Conservation (phyloP, 2,113 vertebrate species). For the Oceanodroma tethys region DNA sequence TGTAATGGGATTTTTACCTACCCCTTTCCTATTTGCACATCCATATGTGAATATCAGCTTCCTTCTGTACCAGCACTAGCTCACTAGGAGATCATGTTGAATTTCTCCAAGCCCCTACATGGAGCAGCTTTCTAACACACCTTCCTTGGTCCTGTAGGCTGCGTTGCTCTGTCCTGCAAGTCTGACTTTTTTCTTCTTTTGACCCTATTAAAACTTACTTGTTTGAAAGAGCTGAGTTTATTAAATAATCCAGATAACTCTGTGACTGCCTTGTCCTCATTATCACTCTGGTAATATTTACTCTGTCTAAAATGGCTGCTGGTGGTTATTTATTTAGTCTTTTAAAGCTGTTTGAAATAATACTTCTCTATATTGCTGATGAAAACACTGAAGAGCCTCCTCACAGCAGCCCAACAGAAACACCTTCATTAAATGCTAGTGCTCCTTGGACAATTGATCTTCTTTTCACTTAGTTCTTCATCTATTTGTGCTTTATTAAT, state of each 20-base stretch:
- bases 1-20: not conserved
- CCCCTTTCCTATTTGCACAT: not conserved
- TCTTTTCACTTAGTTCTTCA: constrained; percentile 11
- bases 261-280: not conserved
- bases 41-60: not conserved
- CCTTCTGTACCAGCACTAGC: not conserved
- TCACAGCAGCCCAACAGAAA: not conserved
- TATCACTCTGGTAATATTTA: not conserved
- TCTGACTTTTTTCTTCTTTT: not conserved
- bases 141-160: not conserved
- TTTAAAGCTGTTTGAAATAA: not conserved
- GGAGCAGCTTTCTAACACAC: not conserved
- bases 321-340: not conserved
- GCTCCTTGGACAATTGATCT: not conserved
- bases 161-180: not conserved
- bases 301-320: not conserved
- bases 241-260: not conserved
- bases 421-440: not conserved
- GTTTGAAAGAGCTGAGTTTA: not conserved
- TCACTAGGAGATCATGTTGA: not conserved
- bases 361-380: not conserved
- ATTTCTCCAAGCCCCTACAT: not conserved
- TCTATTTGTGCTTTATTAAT: not conserved
- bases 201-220: not conserved
- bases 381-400: not conserved